Evolutionary conservation across 2,797 vertebrate genomes (phyloP).

Genomic region (Hirundo rustica): DNA sequence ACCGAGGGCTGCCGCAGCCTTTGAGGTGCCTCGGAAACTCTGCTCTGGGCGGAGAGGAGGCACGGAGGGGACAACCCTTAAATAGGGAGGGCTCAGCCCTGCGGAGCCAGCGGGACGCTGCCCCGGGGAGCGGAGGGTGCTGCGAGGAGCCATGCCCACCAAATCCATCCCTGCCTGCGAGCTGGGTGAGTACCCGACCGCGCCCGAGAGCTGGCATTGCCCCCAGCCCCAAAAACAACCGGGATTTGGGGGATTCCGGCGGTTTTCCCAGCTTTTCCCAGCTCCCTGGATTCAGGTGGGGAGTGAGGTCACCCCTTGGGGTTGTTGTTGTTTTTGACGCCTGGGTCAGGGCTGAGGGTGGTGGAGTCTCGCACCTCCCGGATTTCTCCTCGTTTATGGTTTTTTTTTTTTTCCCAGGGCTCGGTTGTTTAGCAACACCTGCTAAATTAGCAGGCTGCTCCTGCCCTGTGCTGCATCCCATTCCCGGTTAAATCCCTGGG

Average conservation of each 20-base stretch:
- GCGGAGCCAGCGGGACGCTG: accelerated
- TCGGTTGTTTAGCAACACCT: not conserved
- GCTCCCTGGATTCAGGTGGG: not conserved
- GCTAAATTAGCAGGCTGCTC: too few species aligned
- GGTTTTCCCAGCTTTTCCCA: not conserved
- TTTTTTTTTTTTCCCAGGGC: not conserved
- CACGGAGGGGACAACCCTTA: not conserved
- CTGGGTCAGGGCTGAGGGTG: not conserved
- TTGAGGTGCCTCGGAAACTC: not conserved
- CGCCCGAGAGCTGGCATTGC: accelerated
- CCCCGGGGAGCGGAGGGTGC: accelerated
- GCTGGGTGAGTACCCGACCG: not conserved
- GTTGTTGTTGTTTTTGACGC: not conserved
- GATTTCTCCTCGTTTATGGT: not conserved
- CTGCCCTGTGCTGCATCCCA: not conserved
- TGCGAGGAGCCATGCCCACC: not conserved
- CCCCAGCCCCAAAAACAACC: not conserved
- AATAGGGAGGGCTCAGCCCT: not conserved
- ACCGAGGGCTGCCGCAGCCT: not conserved
- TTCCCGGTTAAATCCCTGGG: not conserved
- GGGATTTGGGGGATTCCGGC: not conserved
- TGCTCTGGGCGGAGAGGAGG: not conserved
- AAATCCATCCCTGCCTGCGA: not conserved
- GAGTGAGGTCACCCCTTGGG: not conserved
- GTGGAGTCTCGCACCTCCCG: not conserved